phyloP scores from a whole-genome alignment of 2,888 invertebrate genomes.

The Amaurobius ferox region DNA sequence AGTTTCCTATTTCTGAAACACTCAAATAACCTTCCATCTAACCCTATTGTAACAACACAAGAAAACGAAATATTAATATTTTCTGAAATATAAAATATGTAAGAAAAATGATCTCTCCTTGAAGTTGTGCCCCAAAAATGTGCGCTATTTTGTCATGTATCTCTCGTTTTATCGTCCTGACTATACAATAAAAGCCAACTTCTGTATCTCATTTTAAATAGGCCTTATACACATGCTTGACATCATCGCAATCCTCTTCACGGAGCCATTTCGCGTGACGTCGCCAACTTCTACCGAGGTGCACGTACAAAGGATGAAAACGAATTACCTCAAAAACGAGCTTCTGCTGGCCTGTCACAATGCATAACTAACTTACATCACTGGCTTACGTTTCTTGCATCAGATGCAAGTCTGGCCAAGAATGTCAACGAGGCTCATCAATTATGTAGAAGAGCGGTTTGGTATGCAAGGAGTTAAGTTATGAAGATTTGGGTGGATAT shows the following conservation, averaged over 20 bases:
- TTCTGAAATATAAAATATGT: too few species aligned
- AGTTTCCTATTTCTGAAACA: too few species aligned
- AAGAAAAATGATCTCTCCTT: too few species aligned
- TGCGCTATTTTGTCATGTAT: too few species aligned
- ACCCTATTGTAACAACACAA: too few species aligned
- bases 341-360: conserved; percentile 14
- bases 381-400: conserved; percentile 47
- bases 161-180: too few species aligned
- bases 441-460: not conserved
- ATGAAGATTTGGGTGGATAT: too few species aligned
- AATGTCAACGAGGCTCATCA: conserved; percentile 23
- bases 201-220: not conserved
- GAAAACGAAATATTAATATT: too few species aligned
- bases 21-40: too few species aligned
- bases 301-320: conserved; percentile 42
- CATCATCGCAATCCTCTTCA: not conserved
- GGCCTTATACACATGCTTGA: not conserved
- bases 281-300: not conserved
- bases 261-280: not conserved
- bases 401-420: conserved; percentile 1
- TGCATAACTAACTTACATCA: conserved; percentile 64
- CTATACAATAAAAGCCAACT: not conserved
- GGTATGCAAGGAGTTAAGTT: not conserved
- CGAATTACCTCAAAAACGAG: conserved; percentile 38
- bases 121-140: too few species aligned